These are phyloP conservation scores for Typhlomys cinereus DNA, from an alignment of 2,113 vertebrate genomes.

Conservation along the genomic window DNA sequence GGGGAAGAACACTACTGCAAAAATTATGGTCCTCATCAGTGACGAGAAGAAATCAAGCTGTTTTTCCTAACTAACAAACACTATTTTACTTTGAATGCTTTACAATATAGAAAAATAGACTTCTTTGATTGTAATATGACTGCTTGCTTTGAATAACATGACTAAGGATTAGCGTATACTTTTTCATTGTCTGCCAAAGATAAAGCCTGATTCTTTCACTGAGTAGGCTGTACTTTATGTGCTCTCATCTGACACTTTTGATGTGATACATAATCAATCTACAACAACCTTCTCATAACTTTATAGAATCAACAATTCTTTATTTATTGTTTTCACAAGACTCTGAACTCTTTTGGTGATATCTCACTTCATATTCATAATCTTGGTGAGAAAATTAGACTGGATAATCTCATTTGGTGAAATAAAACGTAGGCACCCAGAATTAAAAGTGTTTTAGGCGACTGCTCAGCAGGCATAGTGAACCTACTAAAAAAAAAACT, in stretches of 20 bases:
- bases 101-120: background rate
- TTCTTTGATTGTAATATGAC: background rate
- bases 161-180: background rate
- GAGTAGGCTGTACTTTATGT: constrained; percentile 1
- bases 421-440: background rate
- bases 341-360: constrained; percentile 12
- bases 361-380: background rate
- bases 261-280: background rate
- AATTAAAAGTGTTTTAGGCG: background rate
- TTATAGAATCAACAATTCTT: background rate
- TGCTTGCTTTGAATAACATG: background rate
- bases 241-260: background rate
- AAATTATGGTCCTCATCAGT: constrained; percentile 6
- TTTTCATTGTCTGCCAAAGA: constrained; percentile 2
- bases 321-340: background rate
- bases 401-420: background rate
- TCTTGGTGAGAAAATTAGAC: constrained; percentile 14
- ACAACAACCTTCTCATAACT: background rate
- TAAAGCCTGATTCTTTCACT: constrained; percentile 12
- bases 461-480: background rate
- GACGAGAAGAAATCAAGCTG: background rate
- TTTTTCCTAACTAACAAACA: background rate
- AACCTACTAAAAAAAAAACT: background rate
- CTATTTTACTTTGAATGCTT: constrained; percentile 5
- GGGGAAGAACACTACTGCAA: background rate